phyloP scores from a whole-genome alignment of 2,113 vertebrate genomes.

The Plecturocebus donacophilus region DNA sequence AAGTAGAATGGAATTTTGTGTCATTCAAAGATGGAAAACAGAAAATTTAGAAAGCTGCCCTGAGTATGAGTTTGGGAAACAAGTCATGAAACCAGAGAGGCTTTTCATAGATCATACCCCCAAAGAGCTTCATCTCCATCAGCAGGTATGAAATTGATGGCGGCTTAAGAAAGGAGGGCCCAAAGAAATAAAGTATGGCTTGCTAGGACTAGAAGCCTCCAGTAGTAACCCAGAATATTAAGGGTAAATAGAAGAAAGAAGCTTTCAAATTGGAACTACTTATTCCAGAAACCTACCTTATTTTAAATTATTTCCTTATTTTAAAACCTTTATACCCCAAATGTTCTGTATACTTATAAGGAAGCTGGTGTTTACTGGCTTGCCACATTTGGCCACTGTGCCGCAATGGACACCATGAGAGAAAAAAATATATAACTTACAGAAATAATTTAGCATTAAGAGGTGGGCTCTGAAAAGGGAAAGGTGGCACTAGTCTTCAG shows the following conservation, averaged over 20 bases:
- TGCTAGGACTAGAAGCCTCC: neutral
- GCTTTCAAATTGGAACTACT: neutral
- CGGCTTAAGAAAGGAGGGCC: neutral
- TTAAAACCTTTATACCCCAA: neutral
- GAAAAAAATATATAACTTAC: neutral
- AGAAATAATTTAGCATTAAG: neutral
- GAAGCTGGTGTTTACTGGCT: neutral
- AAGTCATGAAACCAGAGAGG: neutral
- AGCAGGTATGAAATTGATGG: neutral
- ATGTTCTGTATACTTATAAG: neutral
- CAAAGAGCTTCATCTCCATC: neutral
- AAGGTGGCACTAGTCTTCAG: neutral
- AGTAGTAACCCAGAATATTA: neutral
- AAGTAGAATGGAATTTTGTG: neutral
- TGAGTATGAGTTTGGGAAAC: neutral
- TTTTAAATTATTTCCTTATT: neutral
- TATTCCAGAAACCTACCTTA: neutral
- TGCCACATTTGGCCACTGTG: neutral
- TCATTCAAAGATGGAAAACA: neutral
- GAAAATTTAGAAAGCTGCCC: neutral
- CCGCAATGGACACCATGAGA: neutral
- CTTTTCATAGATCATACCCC: neutral
- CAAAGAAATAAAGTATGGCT: neutral
- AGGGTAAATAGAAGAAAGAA: neutral
- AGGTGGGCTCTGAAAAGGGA: neutral